Evolutionary conservation across 2,888 invertebrate species (phyloP), one percentile per base, ranked within the genome.

Genomic region (Sympetrum striolatum): DNA sequence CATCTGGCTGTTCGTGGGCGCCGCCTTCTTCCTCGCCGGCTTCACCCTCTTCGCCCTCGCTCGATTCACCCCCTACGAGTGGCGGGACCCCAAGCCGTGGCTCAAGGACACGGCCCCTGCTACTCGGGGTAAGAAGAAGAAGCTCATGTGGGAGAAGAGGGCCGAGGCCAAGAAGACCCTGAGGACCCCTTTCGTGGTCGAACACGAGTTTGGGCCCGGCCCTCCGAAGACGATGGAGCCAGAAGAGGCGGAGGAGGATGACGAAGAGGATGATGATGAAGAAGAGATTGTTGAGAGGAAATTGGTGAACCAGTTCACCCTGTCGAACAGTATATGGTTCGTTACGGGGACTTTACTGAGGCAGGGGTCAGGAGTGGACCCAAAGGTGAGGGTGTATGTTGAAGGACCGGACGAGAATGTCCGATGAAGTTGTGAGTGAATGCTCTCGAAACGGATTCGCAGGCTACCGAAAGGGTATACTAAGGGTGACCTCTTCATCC

Each of bases 251-350:
- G 86, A 60, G 14, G 60, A 53, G 0, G 60, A 18, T 8, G 86
- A 86, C 1, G 86, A 86, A 15, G 37, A 10, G 14, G 60, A 53
- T 2, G 18, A 18, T 3, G 86, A 86, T 0, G 86, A 86, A n/a
- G 86, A 53, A 6, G 90, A 90, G 58, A 25, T 58, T 92, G 80
- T 93, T 93, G 90, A 92, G 93, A 60, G 86, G 86, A 86, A 39
- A 15, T 93, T 92, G 92, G 95, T 94, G 93, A 96, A 95, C 93
- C 95, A 95, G 92, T 96, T 96, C 93, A 95, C 94, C 91, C 94
- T 96, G 91, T 95, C 95, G 90, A 96, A 96, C 93, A 95, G 95
- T 92, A 95, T 96, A 92, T 96, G 96, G 96, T 96, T 96, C 93
- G 95, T 96, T 90, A 95, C 96, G 22, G 96, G 96, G 37, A 96